phyloP scores from a whole-genome alignment of 1,140 invertebrate genomes.

The Chlorops oryzae region DNA sequence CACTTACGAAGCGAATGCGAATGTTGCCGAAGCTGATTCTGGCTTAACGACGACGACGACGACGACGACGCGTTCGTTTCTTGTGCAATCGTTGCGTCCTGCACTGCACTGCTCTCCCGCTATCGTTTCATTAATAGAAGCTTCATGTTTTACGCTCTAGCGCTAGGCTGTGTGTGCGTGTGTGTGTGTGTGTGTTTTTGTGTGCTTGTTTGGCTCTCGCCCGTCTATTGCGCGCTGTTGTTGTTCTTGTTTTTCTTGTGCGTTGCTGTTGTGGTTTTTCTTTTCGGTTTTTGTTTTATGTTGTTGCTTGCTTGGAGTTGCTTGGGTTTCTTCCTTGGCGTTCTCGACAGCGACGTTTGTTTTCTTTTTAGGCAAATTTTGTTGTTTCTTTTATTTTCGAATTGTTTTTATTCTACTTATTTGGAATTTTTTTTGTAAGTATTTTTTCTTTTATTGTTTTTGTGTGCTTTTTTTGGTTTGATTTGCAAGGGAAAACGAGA shows the following conservation, averaged over 20 bases:
- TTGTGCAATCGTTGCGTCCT: conserved; percentile 26
- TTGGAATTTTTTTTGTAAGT: no score
- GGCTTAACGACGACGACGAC: background rate
- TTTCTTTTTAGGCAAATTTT: no score
- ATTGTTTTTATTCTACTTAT: background rate
- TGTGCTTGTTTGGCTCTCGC: no score
- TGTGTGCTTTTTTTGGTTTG: no score
- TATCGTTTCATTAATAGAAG: conserved; percentile 6
- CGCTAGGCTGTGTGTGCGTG: background rate
- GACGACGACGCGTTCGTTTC: conserved; percentile 9
- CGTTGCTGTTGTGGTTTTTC: background rate
- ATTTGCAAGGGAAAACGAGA: no score
- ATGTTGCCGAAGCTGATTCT: conserved; percentile 25
- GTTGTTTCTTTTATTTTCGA: conserved; percentile 22
- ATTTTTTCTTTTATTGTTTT: no score
- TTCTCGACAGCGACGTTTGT: no score
- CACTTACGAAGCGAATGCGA: conserved; percentile 41
- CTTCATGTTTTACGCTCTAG: conserved; percentile 8
- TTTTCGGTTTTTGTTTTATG: no score
- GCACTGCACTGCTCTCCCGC: conserved; percentile 10
- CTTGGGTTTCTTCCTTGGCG: no score
- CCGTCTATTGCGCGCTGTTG: no score
- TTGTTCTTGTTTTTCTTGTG: conserved; percentile 17
- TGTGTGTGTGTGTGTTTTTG: conserved; percentile 10
- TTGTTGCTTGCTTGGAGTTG: no score